These are phyloP conservation scores for Chiridota heheva DNA, from an alignment of 35 echinoderm and acorn worm species.

Conservation along the genomic window DNA sequence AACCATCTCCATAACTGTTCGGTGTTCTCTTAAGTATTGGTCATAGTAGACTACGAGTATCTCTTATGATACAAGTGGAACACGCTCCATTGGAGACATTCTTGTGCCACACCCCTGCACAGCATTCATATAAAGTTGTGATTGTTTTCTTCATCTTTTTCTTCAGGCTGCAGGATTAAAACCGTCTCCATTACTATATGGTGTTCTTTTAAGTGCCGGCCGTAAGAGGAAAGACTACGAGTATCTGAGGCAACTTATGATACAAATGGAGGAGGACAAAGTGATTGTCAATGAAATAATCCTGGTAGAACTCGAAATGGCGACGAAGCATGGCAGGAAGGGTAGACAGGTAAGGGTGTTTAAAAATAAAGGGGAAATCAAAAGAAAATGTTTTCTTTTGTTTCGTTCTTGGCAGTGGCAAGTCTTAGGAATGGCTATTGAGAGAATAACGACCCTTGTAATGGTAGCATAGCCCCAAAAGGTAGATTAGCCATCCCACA, in stretches of 20 bases:
- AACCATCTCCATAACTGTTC: too few relatives aligned
- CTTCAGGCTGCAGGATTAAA: constrained; percentile 26
- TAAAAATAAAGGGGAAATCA: too few relatives aligned
- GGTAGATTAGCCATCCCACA: too few relatives aligned
- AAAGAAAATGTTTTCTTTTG: too few relatives aligned
- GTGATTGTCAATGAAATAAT: constrained; percentile 52
- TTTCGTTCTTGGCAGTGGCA: too few relatives aligned
- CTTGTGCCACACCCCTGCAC: neutral
- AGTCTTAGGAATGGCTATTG: too few relatives aligned
- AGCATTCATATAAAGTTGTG: neutral
- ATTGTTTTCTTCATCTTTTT: neutral
- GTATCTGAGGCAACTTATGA: constrained; percentile 53
- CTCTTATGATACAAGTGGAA: neutral
- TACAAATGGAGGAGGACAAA: constrained; percentile 41
- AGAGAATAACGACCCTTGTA: too few relatives aligned
- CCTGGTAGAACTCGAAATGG: constrained; percentile 41
- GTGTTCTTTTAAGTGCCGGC: constrained; percentile 37
- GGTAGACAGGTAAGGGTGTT: neutral
- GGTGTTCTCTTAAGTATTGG: too few relatives aligned
- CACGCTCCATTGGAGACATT: neutral
- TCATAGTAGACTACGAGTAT: too few relatives aligned
- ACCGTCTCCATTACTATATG: constrained; percentile 35
- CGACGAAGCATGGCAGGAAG: constrained; percentile 46
- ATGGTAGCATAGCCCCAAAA: too few relatives aligned
- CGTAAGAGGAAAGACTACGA: constrained; percentile 36